These are phyloP conservation scores for Ahaetulla prasina DNA, from an alignment of 2,113 vertebrate species.

Conservation along the genomic window DNA sequence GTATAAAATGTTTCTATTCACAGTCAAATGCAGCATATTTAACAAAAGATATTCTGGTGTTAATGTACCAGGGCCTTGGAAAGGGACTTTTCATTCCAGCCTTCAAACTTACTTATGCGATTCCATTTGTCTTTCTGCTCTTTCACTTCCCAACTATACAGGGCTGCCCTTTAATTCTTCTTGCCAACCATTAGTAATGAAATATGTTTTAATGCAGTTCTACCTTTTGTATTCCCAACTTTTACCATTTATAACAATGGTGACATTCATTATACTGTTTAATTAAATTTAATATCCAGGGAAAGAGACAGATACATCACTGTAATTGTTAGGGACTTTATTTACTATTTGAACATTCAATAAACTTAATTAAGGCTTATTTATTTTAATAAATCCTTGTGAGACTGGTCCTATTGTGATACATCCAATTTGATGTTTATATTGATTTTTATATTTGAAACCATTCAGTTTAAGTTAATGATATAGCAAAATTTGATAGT, in stretches of 20 bases:
- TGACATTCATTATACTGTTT: constrained; percentile 63
- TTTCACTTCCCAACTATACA: background rate
- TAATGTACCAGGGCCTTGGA: constrained; percentile 53
- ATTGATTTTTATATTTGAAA: constrained; percentile 46
- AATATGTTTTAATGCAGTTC: constrained; percentile 65
- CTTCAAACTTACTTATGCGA: constrained; percentile 50
- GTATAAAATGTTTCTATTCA: constrained; percentile 57
- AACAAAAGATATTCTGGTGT: constrained; percentile 62
- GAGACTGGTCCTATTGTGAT: constrained; percentile 47
- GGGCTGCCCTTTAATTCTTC: constrained; percentile 65
- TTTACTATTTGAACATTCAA: constrained; percentile 40
- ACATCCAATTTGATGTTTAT: constrained; percentile 47
- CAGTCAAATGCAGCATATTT: constrained; percentile 55
- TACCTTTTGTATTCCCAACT: constrained; percentile 60
- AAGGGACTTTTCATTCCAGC: constrained; percentile 60
- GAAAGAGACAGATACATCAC: constrained; percentile 30
- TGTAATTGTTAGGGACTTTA: constrained; percentile 47
- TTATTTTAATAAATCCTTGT: constrained; percentile 50
- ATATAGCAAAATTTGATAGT: constrained; percentile 24
- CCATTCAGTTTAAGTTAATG: constrained; percentile 56
- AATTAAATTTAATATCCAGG: constrained; percentile 41
- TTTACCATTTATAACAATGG: constrained; percentile 52
- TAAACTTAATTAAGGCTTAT: constrained; percentile 53
- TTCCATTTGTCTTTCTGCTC: constrained; percentile 50
- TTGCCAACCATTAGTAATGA: constrained; percentile 62